A percentile compares a stretch with the other conserved stretches of the same genome.
Evolutionary conservation across 1,140 invertebrate species (phyloP).

Genomic region (Glossosoma conforme): DNA sequence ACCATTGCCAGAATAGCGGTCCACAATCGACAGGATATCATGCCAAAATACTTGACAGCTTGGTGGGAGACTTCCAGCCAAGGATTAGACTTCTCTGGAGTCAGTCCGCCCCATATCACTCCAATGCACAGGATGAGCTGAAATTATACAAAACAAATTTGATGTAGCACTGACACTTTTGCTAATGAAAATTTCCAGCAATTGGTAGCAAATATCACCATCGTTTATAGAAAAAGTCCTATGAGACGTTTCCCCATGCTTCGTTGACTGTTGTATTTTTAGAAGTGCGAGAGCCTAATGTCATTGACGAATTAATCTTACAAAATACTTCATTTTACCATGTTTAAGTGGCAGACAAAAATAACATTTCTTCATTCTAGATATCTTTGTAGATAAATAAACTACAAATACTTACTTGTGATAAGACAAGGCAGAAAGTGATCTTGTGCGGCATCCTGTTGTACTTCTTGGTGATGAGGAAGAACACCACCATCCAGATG

Average conservation of each 20-base stretch:
- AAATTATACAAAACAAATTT: too few relatives aligned
- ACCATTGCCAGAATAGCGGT: slow-evolving; percentile 75
- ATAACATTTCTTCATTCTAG: too few relatives aligned
- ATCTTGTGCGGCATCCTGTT: slow-evolving; percentile 77
- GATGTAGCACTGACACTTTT: too few relatives aligned
- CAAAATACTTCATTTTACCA: too few relatives aligned
- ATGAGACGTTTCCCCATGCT: too few relatives aligned
- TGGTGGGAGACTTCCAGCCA: slow-evolving; percentile 37
- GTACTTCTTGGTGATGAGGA: slow-evolving; percentile 71
- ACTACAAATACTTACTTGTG: slow-evolving; percentile 59
- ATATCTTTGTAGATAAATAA: slow-evolving; percentile 3
- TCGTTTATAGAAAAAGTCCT: too few relatives aligned
- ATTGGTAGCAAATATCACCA: too few relatives aligned
- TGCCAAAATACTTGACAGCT: slow-evolving; percentile 39
- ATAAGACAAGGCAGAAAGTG: slow-evolving; percentile 70
- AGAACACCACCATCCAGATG: slow-evolving; percentile 73
- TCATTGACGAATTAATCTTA: too few relatives aligned
- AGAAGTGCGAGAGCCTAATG: too few relatives aligned
- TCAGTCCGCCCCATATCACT: slow-evolving; percentile 57
- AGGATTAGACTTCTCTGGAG: slow-evolving; percentile 30
- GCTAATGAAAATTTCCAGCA: too few relatives aligned
- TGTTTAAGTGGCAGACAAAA: too few relatives aligned
- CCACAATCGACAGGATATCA: slow-evolving; percentile 70
- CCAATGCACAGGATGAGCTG: slow-evolving; percentile 48
- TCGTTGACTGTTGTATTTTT: too few relatives aligned